Base-by-base conservation (phyloP, 2,888 invertebrate genomes). In the Torymus texanus region DNA sequence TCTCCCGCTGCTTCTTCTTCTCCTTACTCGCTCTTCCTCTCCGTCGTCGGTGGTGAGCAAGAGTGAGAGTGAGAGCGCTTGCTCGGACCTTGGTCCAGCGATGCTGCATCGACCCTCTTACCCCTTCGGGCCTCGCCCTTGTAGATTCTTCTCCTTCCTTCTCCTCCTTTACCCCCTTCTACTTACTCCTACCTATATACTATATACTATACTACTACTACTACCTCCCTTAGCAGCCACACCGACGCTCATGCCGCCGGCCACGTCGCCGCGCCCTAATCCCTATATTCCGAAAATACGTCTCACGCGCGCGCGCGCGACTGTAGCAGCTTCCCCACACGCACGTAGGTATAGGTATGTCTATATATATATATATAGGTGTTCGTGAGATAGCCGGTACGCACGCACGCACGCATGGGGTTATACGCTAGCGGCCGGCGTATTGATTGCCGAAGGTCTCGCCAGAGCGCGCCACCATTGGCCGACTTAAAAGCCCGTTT, bases 191-290 rank as follows among this genome's bases (percentile, higher is more conserved):
- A 73, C 79, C 82, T 77, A 61, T 21, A 21, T 21, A 21, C 62
- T 50, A n/a, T n/a, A n/a, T n/a, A n/a, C n/a, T n/a, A n/a, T n/a
- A 50, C 65, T 56, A 50, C 50, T 13, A 18, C 21, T 10, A n/a
- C 75, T 78, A 75, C 79, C 82, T 77, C 41, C 41, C 41, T 41
- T 8, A 8, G 41, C 41, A 41, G 41, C 41, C 29, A 5, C 29
- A 5, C 29, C 29, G 8, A 3, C 41, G 41, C 21, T 21, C 21
- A 21, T 21, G 21, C 41, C 41, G 24, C 84, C 85, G 85, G 82
- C 85, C 85, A 85, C 89, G 86, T 86, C 87, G 88, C 89, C 88
- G 88, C 89, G 87, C 89, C 89, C 89, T 88, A 88, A 89, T 89
- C 88, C 86, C 84, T 83, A 86, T 83, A 86, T 86, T 87, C 86